Percentiles rank a stretch among this genome's conserved stretches.
Conservation (phyloP, 2,113 vertebrate genomes). For the Mungos mungo region DNA sequence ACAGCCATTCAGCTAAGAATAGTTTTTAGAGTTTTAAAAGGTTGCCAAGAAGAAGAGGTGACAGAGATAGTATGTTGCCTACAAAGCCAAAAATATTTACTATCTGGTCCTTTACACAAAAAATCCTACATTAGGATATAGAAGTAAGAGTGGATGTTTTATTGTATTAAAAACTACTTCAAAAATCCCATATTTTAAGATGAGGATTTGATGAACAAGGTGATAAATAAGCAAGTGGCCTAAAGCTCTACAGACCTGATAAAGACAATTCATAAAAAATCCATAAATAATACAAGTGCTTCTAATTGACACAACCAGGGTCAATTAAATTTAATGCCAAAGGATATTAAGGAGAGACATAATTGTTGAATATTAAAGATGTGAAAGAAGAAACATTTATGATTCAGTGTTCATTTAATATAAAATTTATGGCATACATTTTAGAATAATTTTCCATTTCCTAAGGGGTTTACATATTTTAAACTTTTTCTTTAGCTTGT, state of each 20-base stretch:
- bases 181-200: background rate
- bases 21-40: background rate
- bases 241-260: slow-evolving; percentile 22
- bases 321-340: slow-evolving; percentile 75
- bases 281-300: slow-evolving; percentile 73
- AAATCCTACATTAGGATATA: background rate
- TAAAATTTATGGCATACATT: slow-evolving; percentile 74
- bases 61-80: background rate
- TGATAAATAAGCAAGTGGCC: slow-evolving; percentile 53
- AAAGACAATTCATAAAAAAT: slow-evolving; percentile 69
- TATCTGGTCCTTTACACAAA: background rate
- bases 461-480: slow-evolving; percentile 63
- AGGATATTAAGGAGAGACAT: slow-evolving; percentile 58
- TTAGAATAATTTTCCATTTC: slow-evolving; percentile 68
- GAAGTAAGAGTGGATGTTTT: background rate
- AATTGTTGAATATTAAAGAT: slow-evolving; percentile 73
- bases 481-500: slow-evolving; percentile 63
- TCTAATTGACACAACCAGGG: slow-evolving; percentile 67
- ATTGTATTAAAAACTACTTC: background rate
- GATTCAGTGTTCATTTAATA: slow-evolving; percentile 75
- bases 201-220: background rate
- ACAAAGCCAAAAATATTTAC: background rate
- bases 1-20: background rate
- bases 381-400: slow-evolving; percentile 66
- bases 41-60: background rate